phyloP scores from a whole-genome alignment of 2,888 invertebrate species.

The Xestia rhomboidea region DNA sequence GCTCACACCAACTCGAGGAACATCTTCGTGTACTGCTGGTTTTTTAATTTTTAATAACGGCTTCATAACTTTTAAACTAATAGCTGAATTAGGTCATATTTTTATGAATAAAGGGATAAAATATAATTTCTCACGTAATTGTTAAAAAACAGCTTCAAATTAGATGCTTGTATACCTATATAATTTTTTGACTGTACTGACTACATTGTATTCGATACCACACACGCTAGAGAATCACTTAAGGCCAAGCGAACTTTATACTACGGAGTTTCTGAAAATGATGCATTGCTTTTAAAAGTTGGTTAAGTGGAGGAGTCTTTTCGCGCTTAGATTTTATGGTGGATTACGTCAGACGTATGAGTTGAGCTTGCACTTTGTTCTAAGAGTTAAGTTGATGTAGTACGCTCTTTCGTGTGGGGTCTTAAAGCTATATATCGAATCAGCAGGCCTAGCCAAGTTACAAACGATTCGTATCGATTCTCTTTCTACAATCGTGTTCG shows the following conservation, averaged over 20 bases:
- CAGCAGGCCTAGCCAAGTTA: too few relatives aligned
- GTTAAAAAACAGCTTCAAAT: background rate
- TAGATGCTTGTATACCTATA: background rate
- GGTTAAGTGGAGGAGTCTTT: slow-evolving; percentile 63
- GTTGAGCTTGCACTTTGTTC: slow-evolving; percentile 35
- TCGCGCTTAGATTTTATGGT: slow-evolving; percentile 38
- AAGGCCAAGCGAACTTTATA: slow-evolving; percentile 59
- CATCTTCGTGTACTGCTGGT: background rate
- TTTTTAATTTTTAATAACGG: background rate
- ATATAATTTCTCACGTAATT: background rate
- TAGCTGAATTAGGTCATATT: background rate
- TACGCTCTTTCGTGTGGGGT: background rate
- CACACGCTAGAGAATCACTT: slow-evolving; percentile 63
- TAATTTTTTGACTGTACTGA: background rate
- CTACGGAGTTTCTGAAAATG: slow-evolving; percentile 61
- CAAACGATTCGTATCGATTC: too few relatives aligned
- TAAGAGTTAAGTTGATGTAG: background rate
- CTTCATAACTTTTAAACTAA: background rate
- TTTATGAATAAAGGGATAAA: background rate
- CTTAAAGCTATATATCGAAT: background rate
- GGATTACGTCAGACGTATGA: slow-evolving; percentile 24
- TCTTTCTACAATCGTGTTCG: too few relatives aligned
- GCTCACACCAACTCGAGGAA: background rate
- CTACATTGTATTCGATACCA: slow-evolving; percentile 43
- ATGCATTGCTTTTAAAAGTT: slow-evolving; percentile 71